phyloP scores from a whole-genome alignment of 1,140 invertebrate species.

The Cydia fagiglandana region DNA sequence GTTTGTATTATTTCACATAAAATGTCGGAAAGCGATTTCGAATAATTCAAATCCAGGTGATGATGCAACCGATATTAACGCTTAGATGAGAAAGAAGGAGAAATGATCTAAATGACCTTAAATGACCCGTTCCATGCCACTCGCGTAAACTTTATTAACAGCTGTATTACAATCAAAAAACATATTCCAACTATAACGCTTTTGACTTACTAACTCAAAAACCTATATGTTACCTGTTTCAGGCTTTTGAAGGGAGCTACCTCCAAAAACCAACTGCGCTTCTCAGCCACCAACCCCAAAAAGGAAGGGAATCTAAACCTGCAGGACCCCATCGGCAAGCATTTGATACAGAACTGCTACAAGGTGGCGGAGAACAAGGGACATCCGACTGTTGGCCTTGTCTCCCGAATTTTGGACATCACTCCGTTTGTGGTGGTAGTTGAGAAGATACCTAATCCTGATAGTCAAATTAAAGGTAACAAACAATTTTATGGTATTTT shows the following conservation, averaged over 20 bases:
- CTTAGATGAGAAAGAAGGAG: too few species aligned
- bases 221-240: conserved; percentile 25
- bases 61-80: too few species aligned
- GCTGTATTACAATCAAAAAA: too few species aligned
- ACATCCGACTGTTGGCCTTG: conserved; percentile 81
- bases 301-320: conserved; percentile 74
- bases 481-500: too few species aligned
- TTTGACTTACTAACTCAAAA: neutral
- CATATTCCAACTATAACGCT: too few species aligned
- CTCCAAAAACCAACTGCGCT: conserved; percentile 46
- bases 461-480: conserved; percentile 22
- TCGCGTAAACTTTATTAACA: too few species aligned
- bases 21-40: too few species aligned
- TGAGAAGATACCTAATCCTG: conserved; percentile 37
- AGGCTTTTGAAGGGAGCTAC: conserved; percentile 48
- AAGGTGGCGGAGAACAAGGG: conserved; percentile 81
- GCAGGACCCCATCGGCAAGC: conserved; percentile 39
- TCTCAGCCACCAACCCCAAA: conserved; percentile 50
- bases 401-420: conserved; percentile 87
- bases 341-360: conserved; percentile 85
- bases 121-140: too few species aligned
- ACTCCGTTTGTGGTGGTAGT: conserved; percentile 87
- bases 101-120: too few species aligned
- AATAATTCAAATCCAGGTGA: too few species aligned
- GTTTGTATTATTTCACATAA: too few species aligned